Evolutionary conservation across 2,113 vertebrate species (phyloP).

Genomic region (Sinosuthora webbiana): DNA sequence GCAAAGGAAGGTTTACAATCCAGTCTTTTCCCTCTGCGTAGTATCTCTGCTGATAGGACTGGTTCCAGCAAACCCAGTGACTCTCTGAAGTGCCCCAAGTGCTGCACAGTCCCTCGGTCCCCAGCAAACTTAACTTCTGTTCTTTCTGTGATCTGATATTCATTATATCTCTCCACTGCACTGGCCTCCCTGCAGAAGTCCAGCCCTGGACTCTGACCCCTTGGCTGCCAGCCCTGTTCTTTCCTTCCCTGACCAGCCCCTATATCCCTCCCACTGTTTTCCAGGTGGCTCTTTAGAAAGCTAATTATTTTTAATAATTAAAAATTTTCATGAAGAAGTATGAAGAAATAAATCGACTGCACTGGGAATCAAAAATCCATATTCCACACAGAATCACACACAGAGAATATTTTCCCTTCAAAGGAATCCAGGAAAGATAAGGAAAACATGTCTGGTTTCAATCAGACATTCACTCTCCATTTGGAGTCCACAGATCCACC

Average conservation of each 20-base stretch:
- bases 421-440: background rate
- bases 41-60: background rate
- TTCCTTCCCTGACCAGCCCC: background rate
- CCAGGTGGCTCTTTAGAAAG: background rate
- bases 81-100: background rate
- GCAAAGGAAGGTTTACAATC: background rate
- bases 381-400: background rate
- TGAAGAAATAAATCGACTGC: background rate
- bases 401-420: background rate
- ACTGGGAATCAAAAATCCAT: background rate
- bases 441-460: background rate
- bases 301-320: background rate
- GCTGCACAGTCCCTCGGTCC: rapidly evolving
- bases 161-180: rapidly evolving
- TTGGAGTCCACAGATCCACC: background rate
- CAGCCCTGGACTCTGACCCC: background rate
- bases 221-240: background rate
- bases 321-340: background rate
- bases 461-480: background rate
- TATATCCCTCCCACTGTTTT: background rate
- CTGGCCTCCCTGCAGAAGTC: background rate
- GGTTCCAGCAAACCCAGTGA: background rate
- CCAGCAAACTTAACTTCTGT: background rate
- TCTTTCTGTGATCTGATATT: background rate
- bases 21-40: background rate